Evolutionary conservation across 2,888 invertebrate species (phyloP), one percentile per base, ranked within the genome.

Genomic region (Cyclophora albipunctata): DNA sequence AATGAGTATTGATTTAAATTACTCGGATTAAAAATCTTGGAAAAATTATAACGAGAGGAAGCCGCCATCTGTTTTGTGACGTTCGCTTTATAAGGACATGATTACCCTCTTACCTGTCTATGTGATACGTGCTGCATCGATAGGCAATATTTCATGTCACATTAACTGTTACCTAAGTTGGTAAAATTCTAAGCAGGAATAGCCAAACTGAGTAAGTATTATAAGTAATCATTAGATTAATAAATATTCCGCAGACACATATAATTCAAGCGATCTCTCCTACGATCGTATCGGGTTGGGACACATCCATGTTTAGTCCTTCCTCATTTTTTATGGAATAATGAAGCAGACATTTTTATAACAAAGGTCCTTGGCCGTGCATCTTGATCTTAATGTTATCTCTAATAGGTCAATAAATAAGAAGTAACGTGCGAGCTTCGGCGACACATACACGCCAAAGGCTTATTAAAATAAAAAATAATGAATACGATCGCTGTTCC

Each of bases 401-500:
- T 88, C 86, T 88, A 88, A 88, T 88, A 88, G 87, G 86, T 81
- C 86, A 88, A 88, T 88, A 88, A 88, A 88, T 88, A 86, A 87
- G 72, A 69, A 76, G 75, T 81, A 83, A 85, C 87, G 87, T 83
- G 87, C 84, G 84, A 87, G 85, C 87, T 82, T 84, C 84, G 81
- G 79, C 81, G 84, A 87, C 85, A 82, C 67, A 77, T 80, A 83
- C 81, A 83, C 69, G 78, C 74, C 76, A 75, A 74, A 73, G 75
- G 75, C 78, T 82, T 82, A 84, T 82, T 84, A 82, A 80, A 84
- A 85, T 75, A 83, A 86, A 81, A 76, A 78, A 75, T 68, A 75
- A 84, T 73, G 72, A 79, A 76, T 70, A 73, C 76, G 74, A 78
- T 66, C 71, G 64, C 75, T 66, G 75, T 73, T 80, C 79, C 78